A percentile compares a stretch with the other conserved stretches of the same genome.
Conservation (phyloP, 2,888 invertebrate genomes). For the Ornithoptera alexandrae region DNA sequence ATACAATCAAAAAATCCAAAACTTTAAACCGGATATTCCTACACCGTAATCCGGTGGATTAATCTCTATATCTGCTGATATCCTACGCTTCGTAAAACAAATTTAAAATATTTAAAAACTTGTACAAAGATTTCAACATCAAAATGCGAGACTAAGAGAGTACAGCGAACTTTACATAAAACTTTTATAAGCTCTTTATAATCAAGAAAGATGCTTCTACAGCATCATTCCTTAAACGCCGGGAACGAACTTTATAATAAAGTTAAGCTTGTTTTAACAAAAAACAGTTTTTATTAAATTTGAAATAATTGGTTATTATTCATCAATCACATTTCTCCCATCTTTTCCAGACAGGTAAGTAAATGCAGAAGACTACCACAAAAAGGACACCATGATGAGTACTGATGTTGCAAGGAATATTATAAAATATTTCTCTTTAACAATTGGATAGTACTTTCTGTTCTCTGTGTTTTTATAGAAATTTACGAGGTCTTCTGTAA, state of each 20-base stretch:
- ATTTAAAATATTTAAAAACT: constrained; percentile 6
- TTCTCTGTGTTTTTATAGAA: no score
- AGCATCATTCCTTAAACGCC: neutral
- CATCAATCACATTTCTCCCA: neutral
- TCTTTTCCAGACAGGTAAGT: no score
- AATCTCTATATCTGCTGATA: neutral
- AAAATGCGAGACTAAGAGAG: constrained; percentile 23
- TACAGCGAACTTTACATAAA: constrained; percentile 20
- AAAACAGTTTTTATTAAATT: neutral
- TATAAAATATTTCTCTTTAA: no score
- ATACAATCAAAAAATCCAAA: no score
- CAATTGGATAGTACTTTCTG: no score
- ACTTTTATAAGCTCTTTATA: constrained; percentile 28
- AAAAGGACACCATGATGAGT: no score
- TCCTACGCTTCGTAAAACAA: neutral
- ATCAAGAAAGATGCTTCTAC: constrained; percentile 21
- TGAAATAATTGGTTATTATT: neutral
- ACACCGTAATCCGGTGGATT: no score
- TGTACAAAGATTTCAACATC: constrained; percentile 13
- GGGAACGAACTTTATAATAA: constrained; percentile 15
- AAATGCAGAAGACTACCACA: no score
- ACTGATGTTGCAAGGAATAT: no score
- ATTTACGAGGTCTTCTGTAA: no score
- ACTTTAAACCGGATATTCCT: no score
- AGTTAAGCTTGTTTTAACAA: constrained; percentile 1